phyloP scores from a whole-genome alignment of 2,113 vertebrate species.

The Trogon surrucura region DNA sequence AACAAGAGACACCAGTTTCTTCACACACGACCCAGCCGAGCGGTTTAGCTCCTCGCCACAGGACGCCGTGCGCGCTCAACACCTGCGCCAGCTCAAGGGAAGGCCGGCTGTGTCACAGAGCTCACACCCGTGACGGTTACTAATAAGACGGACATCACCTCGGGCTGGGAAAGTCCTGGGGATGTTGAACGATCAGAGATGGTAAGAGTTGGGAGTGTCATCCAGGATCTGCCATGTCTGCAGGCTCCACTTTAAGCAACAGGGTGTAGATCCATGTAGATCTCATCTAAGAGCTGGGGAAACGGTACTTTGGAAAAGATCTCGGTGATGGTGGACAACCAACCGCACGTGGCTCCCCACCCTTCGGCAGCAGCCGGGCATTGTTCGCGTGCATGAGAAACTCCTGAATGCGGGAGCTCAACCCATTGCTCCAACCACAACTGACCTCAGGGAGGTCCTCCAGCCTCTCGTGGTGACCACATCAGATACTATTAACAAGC shows the following conservation, averaged over 20 bases:
- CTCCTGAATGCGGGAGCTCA: neutral
- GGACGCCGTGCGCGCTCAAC: fast-evolving
- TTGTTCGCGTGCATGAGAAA: fast-evolving
- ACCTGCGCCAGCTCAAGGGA: fast-evolving
- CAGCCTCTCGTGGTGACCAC: neutral
- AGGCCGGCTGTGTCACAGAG: neutral
- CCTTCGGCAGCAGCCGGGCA: neutral
- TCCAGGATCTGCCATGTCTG: neutral
- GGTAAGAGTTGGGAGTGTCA: neutral
- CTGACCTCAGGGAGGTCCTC: neutral
- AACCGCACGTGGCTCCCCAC: fast-evolving
- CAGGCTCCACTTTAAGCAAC: neutral
- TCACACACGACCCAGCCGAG: neutral
- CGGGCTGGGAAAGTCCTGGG: neutral
- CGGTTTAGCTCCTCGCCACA: neutral
- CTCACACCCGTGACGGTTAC: neutral
- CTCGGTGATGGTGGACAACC: neutral
- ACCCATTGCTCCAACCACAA: neutral
- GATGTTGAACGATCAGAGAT: neutral
- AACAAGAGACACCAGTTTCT: neutral
- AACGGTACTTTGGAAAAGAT: neutral
- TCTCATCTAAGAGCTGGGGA: neutral
- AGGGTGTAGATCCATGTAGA: neutral
- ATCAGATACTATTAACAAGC: too few species aligned
- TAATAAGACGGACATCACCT: neutral